These are phyloP conservation scores for Meloidogyne chitwoodi DNA, from an alignment of 1,140 invertebrate species.

Conservation along the genomic window DNA sequence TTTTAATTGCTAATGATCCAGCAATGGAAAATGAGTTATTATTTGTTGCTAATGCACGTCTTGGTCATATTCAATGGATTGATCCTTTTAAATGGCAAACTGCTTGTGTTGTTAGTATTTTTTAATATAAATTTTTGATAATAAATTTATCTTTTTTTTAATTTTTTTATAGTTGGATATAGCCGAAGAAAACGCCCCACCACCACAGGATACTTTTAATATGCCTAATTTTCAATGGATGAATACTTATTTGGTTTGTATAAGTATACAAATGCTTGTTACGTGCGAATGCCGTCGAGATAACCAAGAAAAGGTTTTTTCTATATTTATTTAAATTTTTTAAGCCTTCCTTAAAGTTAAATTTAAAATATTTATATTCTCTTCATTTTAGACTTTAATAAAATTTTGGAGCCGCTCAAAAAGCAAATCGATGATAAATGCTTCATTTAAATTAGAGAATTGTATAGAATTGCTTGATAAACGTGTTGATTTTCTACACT, in stretches of 20 bases:
- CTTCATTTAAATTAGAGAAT: slow-evolving; percentile 14
- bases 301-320: slow-evolving; percentile 19
- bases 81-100: slow-evolving; percentile 38
- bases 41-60: slow-evolving; percentile 27
- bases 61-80: slow-evolving; percentile 39
- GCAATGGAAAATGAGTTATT: slow-evolving; percentile 2
- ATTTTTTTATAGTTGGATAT: slow-evolving; percentile 32
- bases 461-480: slow-evolving; percentile 5
- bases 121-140: neutral
- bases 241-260: slow-evolving; percentile 23
- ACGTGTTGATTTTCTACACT: slow-evolving; percentile 12
- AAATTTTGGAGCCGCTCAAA: slow-evolving; percentile 29
- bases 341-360: too few species aligned
- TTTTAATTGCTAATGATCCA: slow-evolving; percentile 11
- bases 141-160: neutral
- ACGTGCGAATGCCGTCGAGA: slow-evolving; percentile 27
- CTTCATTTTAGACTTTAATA: slow-evolving; percentile 18
- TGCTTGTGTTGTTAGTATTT: slow-evolving; percentile 21
- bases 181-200: slow-evolving; percentile 31
- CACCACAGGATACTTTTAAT: slow-evolving; percentile 31
- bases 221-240: slow-evolving; percentile 29
- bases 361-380: too few species aligned
- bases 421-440: slow-evolving; percentile 3
- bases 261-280: slow-evolving; percentile 23
- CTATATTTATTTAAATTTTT: neutral